Conservation (phyloP, 2,797 vertebrate species). For the Ispidina picta region DNA sequence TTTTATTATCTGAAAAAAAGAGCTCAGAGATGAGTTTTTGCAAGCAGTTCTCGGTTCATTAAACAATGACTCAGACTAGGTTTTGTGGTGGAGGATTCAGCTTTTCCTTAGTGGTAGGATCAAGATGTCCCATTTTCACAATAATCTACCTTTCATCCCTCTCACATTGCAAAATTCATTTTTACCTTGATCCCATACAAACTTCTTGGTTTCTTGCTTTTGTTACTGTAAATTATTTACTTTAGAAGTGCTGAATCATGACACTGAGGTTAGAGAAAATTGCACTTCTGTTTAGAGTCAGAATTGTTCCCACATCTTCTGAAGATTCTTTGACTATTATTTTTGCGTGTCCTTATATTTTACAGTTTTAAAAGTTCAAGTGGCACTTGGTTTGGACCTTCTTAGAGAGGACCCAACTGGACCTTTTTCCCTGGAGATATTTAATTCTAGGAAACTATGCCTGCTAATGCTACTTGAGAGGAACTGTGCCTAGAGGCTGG, state of each 20-base stretch:
- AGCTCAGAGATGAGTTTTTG: conserved; percentile 37
- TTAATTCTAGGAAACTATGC: not conserved
- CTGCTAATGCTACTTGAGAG: rapidly evolving
- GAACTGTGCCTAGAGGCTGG: not conserved
- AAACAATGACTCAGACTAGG: conserved; percentile 70
- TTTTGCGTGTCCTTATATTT: conserved; percentile 24
- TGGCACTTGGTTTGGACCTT: not conserved
- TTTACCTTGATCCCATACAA: conserved; percentile 70
- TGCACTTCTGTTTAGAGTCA: conserved; percentile 25
- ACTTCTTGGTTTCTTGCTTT: conserved; percentile 32
- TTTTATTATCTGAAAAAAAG: conserved; percentile 67
- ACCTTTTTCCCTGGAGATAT: not conserved
- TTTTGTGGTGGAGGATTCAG: conserved; percentile 61
- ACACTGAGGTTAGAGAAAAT: conserved; percentile 55
- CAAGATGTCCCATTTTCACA: conserved; percentile 62
- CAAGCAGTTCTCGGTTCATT: conserved; percentile 56
- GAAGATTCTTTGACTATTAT: conserved; percentile 45
- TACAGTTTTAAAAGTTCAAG: conserved; percentile 39
- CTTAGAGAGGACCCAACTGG: not conserved
- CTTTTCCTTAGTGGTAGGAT: conserved; percentile 44
- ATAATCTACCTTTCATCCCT: conserved; percentile 69
- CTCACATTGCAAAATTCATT: conserved; percentile 14
- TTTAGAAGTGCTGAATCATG: conserved; percentile 70
- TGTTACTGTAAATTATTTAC: conserved; percentile 70
- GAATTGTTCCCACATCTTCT: conserved; percentile 54